A percentile compares a stretch with the other conserved stretches of the same genome.
These are phyloP conservation scores for Zele albiditarsus DNA, from an alignment of 2,888 invertebrate species.

Conservation along the genomic window DNA sequence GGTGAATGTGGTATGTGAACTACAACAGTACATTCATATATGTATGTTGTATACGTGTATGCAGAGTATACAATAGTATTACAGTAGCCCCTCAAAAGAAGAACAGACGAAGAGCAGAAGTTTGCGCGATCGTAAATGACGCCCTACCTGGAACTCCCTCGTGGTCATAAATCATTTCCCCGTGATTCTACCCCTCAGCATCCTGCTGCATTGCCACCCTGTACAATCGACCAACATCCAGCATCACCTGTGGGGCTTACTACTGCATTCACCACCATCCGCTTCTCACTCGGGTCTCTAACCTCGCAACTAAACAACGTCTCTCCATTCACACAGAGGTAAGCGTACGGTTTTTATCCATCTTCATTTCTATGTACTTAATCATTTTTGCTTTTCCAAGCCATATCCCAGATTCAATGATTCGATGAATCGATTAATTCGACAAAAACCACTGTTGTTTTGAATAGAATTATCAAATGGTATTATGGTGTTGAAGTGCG, in stretches of 20 bases:
- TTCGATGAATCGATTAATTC: too few relatives aligned
- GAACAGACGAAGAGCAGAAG: constrained; percentile 46
- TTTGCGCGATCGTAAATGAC: constrained; percentile 59
- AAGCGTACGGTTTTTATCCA: constrained; percentile 29
- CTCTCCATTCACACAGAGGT: constrained; percentile 19
- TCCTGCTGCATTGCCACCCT: constrained; percentile 62
- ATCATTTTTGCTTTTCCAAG: neutral
- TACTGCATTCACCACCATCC: constrained; percentile 39
- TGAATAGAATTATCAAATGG: neutral
- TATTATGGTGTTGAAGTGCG: neutral
- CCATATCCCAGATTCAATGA: too few relatives aligned
- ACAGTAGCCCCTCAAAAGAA: constrained; percentile 30
- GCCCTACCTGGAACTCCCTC: constrained; percentile 68
- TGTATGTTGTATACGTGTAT: neutral
- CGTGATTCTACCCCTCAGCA: constrained; percentile 64
- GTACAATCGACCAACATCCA: constrained; percentile 62
- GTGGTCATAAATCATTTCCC: constrained; percentile 71
- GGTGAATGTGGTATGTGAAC: constrained; percentile 29
- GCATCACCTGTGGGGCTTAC: constrained; percentile 66
- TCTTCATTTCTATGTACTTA: constrained; percentile 10
- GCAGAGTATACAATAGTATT: neutral
- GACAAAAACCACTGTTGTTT: too few relatives aligned
- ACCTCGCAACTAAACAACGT: constrained; percentile 46
- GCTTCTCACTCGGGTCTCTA: constrained; percentile 50
- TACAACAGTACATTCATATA: constrained; percentile 18